A percentile compares a stretch with the other conserved stretches of the same genome.
Conservation (phyloP, 2,113 vertebrate genomes). For the Anoplopoma fimbria region DNA sequence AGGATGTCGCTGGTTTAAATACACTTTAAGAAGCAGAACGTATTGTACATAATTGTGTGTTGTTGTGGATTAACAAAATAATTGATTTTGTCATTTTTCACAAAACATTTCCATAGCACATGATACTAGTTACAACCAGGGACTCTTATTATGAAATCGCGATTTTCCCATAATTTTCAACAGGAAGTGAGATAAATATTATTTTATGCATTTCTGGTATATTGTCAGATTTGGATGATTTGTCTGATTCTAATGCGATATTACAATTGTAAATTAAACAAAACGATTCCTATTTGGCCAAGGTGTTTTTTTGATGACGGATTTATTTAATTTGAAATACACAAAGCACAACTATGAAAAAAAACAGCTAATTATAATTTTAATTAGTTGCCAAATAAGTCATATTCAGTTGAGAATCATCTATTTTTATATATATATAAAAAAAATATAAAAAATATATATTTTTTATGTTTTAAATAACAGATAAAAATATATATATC, state of each 20-base stretch:
- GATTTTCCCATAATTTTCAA: background rate
- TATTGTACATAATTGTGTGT: accelerated
- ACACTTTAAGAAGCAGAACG: accelerated
- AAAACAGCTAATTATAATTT: background rate
- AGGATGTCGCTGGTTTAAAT: background rate
- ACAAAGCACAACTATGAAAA: background rate
- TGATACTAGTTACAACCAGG: accelerated
- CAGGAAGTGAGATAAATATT: conserved; percentile 19
- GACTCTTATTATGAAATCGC: conserved; percentile 60
- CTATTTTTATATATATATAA: accelerated
- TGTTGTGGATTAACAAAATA: accelerated
- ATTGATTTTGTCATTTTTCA: background rate
- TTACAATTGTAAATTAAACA: background rate
- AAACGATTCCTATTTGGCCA: background rate
- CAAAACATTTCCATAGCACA: background rate
- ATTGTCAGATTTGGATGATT: accelerated
- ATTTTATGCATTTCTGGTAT: background rate
- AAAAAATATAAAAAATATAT: no score
- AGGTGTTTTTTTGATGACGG: background rate
- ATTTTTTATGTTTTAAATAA: no score
- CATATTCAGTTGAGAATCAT: background rate
- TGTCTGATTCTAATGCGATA: background rate
- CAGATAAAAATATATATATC: no score
- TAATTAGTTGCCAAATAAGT: background rate
- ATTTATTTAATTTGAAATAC: background rate